Evolutionary conservation across 1,140 invertebrate genomes (phyloP), one percentile per base, ranked within the genome.

Genomic region (Cyrtorhinus lividipennis): DNA sequence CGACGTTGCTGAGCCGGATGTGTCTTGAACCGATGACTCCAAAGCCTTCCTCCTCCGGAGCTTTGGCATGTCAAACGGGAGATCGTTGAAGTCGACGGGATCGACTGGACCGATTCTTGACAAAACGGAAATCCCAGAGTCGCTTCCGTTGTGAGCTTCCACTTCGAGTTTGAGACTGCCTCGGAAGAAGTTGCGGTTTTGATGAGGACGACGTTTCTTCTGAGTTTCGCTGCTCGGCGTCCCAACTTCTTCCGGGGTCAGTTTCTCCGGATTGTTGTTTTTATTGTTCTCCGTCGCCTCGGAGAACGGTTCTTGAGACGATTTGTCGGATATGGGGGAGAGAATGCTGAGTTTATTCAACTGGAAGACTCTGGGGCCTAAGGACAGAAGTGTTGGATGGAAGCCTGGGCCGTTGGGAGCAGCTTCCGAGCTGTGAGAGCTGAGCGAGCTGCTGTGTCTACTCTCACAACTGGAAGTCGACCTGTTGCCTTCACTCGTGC

Each of bases 21-120:
- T 86, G 20, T 65, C 64, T 18, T 62, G 66, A 13, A 62, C 64
- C 15, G 57, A 57, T 2, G 60, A n/a, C n/a, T n/a, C n/a, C 10
- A 24, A 27, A 24, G 61, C 38, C 48, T 63, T 66, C 65, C 86
- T 79, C 56, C 88, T 78, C 48, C 87, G 75, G 59, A 92, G 72
- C 71, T 92, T 92, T n/a, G 89, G 88, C 87, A 91, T 91, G 67
- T 92, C 88, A 68, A 91, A 92, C 0, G 89, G 88, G 62, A 91
- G 76, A 74, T 88, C 85, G 20, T 79, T 79, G 25, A 88, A 75
- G 68, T 87, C 84, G 18, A 76, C 74, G 56, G 79, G 44, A 10
- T 61, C 44, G 22, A 30, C 53, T n/a, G 57, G 61, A 2, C 64
- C 60, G 1, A 62, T 24, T 25, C 64, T 3, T 15, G 85, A 88